phyloP scores from a whole-genome alignment of 2,797 vertebrate species.

The Danio choprae region DNA sequence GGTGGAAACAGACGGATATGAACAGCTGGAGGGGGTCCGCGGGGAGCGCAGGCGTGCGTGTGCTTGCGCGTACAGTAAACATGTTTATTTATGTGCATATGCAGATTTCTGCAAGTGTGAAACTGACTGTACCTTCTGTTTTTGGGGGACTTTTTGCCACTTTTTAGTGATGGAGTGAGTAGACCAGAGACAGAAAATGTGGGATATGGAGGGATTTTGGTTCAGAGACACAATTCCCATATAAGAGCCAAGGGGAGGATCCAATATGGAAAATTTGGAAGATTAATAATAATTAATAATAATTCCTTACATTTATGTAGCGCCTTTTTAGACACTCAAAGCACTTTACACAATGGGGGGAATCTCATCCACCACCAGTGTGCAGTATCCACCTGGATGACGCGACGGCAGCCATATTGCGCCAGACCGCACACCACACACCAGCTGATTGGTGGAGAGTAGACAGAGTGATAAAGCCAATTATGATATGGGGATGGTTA shows the following conservation, averaged over 20 bases:
- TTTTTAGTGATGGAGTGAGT: neutral
- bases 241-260: neutral
- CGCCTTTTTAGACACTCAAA: too few relatives aligned
- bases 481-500: too few relatives aligned
- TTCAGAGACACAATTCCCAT: neutral
- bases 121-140: constrained; percentile 22
- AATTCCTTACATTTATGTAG: too few relatives aligned
- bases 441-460: too few relatives aligned
- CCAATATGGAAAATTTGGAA: too few relatives aligned
- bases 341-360: too few relatives aligned
- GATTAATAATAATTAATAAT: too few relatives aligned
- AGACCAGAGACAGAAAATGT: neutral
- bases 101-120: constrained; percentile 36
- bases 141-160: neutral
- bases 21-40: constrained; percentile 60
- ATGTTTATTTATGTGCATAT: constrained; percentile 51
- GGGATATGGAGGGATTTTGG: neutral
- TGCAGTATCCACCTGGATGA: too few relatives aligned
- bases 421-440: too few relatives aligned
- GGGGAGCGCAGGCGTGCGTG: constrained; percentile 54
- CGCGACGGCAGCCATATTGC: too few relatives aligned
- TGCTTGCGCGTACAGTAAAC: constrained; percentile 45
- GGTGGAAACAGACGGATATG: constrained; percentile 71
- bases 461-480: too few relatives aligned
- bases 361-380: too few relatives aligned